Evolutionary conservation across 2,113 vertebrate genomes (phyloP).

Genomic region (Pseudopipra pipra): DNA sequence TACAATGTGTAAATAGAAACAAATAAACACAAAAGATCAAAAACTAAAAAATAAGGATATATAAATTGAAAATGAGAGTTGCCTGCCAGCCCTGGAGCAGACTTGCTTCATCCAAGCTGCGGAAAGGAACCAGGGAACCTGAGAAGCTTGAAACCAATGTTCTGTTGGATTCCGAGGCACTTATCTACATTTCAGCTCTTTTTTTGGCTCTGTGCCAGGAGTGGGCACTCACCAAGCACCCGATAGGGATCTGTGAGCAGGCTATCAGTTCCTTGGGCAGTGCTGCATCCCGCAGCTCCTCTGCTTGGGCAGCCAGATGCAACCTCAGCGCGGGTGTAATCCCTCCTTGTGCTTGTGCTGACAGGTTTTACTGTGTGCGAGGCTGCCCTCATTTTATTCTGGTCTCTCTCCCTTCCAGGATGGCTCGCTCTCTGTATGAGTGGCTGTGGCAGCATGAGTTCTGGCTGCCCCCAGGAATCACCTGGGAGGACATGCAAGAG

Average conservation of each 20-base stretch:
- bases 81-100: neutral
- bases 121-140: neutral
- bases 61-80: neutral
- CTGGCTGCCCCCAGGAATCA: conserved; percentile 86
- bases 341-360: neutral
- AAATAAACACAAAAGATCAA: neutral
- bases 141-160: neutral
- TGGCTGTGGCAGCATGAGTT: conserved; percentile 86
- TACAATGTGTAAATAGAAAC: neutral
- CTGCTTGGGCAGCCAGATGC: neutral
- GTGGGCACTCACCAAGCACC: neutral
- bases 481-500: conserved; percentile 82
- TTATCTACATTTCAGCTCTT: neutral
- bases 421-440: conserved; percentile 78
- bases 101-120: accelerated
- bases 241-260: neutral
- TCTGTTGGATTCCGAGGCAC: neutral
- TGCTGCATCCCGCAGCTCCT: neutral
- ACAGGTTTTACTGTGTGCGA: neutral
- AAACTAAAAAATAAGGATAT: neutral
- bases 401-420: conserved; percentile 59
- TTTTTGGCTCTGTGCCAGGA: neutral
- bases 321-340: neutral
- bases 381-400: neutral
- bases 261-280: neutral